phyloP scores from a whole-genome alignment of 2,888 invertebrate species.

The Vesta saturnalis region DNA sequence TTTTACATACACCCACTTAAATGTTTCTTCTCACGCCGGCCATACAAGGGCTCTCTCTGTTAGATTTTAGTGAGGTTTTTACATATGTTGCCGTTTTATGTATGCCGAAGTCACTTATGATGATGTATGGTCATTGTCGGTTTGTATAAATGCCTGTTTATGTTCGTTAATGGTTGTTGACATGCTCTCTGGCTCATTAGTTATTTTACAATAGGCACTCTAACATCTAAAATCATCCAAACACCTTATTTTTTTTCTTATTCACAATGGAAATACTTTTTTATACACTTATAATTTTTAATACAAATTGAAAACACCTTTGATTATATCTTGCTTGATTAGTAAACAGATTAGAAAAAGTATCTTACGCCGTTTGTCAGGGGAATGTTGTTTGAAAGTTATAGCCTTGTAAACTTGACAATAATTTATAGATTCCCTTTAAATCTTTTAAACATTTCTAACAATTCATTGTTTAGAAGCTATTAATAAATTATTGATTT shows the following conservation, averaged over 20 bases:
- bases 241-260: background rate
- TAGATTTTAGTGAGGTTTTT: conserved; percentile 46
- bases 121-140: conserved; percentile 52
- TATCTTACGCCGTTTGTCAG: conserved; percentile 11
- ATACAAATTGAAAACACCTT: conserved; percentile 24
- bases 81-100: conserved; percentile 52
- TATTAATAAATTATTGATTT: conserved; percentile 13
- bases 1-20: conserved; percentile 57
- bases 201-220: conserved; percentile 32
- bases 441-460: conserved; percentile 9
- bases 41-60: conserved; percentile 43
- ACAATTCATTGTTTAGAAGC: background rate
- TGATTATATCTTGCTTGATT: conserved; percentile 18
- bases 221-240: conserved; percentile 19
- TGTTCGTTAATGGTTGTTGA: conserved; percentile 47
- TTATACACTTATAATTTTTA: conserved; percentile 3
- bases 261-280: background rate
- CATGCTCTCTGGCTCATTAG: conserved; percentile 41
- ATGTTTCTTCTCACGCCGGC: conserved; percentile 52
- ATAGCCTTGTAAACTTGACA: conserved; percentile 17
- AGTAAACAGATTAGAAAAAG: conserved; percentile 22
- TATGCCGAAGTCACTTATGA: conserved; percentile 54
- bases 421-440: conserved; percentile 18
- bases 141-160: conserved; percentile 52
- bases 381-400: conserved; percentile 28